Evolutionary conservation across 2,113 vertebrate species (phyloP).

Genomic region (Sinocyclocheilus rhinocerous): DNA sequence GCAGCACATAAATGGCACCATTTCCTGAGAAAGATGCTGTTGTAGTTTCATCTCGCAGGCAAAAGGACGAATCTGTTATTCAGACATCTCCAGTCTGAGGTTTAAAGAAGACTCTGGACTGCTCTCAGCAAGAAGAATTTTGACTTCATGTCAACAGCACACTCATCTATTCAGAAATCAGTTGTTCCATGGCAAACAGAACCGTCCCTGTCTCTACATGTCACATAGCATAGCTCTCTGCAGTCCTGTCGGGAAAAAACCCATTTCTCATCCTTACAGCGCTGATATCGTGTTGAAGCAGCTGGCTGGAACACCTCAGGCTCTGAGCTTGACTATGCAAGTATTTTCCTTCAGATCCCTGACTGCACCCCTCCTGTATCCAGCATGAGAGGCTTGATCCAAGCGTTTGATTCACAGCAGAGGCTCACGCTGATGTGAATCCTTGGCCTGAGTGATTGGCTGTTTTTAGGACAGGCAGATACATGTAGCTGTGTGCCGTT

Average conservation of each 20-base stretch:
- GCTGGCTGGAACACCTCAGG: conserved; percentile 43
- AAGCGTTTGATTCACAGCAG: conserved; percentile 34
- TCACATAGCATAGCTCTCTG: conserved; percentile 3
- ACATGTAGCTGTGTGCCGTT: conserved; percentile 20
- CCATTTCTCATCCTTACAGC: conserved; percentile 32
- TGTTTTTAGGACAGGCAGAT: conserved; percentile 42
- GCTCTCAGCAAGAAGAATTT: not conserved
- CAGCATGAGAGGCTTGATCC: not conserved
- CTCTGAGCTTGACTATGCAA: conserved; percentile 34
- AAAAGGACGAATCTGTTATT: too few relatives aligned
- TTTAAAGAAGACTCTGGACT: not conserved
- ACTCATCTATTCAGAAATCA: not conserved
- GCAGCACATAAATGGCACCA: too few relatives aligned
- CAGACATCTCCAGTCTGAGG: too few relatives aligned
- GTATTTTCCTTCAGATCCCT: conserved; percentile 41
- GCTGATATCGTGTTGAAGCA: conserved; percentile 23
- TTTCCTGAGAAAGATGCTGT: too few relatives aligned
- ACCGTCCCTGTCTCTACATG: conserved; percentile 40
- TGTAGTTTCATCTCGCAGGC: too few relatives aligned
- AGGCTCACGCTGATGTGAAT: conserved; percentile 43
- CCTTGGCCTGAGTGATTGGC: conserved; percentile 12
- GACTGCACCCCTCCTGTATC: conserved; percentile 43
- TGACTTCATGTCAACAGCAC: not conserved
- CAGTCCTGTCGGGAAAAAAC: not conserved
- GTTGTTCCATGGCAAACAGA: not conserved